These are phyloP conservation scores for Nephotettix cincticeps DNA, from an alignment of 1,140 invertebrate genomes.

Conservation along the genomic window DNA sequence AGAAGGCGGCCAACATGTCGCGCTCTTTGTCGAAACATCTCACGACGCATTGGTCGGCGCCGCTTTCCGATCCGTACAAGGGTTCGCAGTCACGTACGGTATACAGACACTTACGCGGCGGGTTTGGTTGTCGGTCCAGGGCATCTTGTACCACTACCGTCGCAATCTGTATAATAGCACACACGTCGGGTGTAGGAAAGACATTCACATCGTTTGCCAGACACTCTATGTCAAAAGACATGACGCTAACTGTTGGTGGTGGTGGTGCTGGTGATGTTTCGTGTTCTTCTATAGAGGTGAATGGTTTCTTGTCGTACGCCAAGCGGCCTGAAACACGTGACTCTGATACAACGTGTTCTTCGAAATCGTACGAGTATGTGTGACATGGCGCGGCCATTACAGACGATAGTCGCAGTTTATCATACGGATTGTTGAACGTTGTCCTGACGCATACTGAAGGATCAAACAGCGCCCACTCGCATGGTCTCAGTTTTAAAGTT, in stretches of 20 bases:
- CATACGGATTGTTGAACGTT: too few species aligned
- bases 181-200: neutral
- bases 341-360: too few species aligned
- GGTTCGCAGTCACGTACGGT: neutral
- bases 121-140: neutral
- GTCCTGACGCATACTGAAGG: neutral
- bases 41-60: too few species aligned
- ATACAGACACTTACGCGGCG: neutral
- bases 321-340: neutral
- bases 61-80: neutral
- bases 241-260: neutral
- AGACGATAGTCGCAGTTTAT: too few species aligned
- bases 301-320: neutral
- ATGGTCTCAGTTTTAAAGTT: neutral
- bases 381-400: neutral
- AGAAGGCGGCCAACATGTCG: neutral
- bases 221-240: constrained; percentile 13
- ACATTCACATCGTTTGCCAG: neutral
- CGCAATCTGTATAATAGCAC: neutral
- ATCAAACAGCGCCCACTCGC: neutral
- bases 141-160: neutral
- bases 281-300: neutral
- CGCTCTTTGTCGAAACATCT: neutral
- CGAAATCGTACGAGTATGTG: neutral
- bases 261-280: neutral